Base-by-base conservation (phyloP, 1,140 invertebrate species). In the Coelopa frigida region DNA sequence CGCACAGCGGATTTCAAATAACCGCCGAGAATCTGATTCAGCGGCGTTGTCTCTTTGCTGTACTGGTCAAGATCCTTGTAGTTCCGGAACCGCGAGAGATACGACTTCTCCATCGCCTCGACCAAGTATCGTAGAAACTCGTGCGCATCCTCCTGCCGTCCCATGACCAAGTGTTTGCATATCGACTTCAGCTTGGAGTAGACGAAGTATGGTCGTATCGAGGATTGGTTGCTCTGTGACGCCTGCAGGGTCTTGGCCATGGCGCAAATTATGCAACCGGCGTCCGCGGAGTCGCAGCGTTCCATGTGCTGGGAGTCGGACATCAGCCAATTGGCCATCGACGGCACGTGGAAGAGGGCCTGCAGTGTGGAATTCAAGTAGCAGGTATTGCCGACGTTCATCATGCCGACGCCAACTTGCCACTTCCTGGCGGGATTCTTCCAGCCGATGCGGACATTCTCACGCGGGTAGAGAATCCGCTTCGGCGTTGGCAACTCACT, bases 131-230 rank as follows among this genome's bases (percentile, higher is more conserved):
- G 77, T 44, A 94, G 73, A 73, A 97, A 97, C 71, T 98, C 94
- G 73, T 97, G 93, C 15, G 93, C 93, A 81, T 98, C 94, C 76
- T 98, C 93, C 75, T 98, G 94, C 37, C 89, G 76, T 0, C 92
- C 92, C 51, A 86, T 86, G 18, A 85, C 82, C 70, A 97, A 80
- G 62, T 93, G 88, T 68, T 89, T 85, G 60, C 92, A 94, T 50
- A 96, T 93, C 43, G 83, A 76, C 72, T 78, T 69, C 42, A 82
- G 57, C 55, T 81, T 81, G 1, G 78, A 76, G 52, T 79, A 81
- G 31, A 82, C 78, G 49, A 77, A 73, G 63, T 77, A 77, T 23
- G 89, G 89, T 63, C 86, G 85, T 37, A 92, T 84, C 15, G 81
- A 75, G 58, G 77, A 78, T 58, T 84, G 79, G 41, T 53, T 57